A percentile compares a stretch with the other conserved stretches of the same genome.
Conservation (phyloP, 2,113 vertebrate species). For the Candoia aspera region DNA sequence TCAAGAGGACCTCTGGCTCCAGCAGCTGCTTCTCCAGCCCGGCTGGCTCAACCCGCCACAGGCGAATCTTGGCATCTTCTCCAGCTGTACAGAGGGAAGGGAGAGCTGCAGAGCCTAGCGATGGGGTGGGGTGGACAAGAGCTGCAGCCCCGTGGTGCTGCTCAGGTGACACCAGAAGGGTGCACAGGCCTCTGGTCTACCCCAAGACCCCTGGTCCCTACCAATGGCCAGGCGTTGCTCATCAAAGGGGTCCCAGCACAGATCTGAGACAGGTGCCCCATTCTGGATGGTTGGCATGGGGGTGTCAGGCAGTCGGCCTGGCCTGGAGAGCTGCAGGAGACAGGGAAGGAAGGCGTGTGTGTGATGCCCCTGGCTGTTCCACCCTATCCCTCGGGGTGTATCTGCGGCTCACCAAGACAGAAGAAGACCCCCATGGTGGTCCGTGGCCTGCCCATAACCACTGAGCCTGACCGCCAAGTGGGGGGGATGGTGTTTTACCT, state of each 20-base stretch:
- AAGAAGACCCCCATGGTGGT: neutral
- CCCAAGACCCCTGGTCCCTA: constrained; percentile 48
- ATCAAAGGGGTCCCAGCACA: constrained; percentile 93
- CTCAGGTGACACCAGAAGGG: neutral
- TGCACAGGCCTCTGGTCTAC: neutral
- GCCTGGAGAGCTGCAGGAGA: constrained; percentile 80
- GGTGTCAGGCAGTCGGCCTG: constrained; percentile 82
- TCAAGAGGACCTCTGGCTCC: constrained; percentile 80
- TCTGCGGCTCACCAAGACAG: neutral
- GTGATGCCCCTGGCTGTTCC: neutral
- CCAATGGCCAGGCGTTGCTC: constrained; percentile 82
- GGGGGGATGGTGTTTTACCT: constrained; percentile 74
- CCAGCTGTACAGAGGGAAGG: constrained; percentile 73
- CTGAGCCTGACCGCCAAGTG: neutral
- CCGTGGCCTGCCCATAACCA: neutral
- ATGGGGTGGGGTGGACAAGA: neutral
- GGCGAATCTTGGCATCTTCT: constrained; percentile 90
- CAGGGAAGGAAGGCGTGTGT: neutral
- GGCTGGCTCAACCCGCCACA: constrained; percentile 84
- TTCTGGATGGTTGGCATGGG: constrained; percentile 91
- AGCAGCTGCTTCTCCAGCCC: constrained; percentile 83
- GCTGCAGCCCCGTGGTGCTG: neutral
- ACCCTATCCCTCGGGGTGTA: neutral
- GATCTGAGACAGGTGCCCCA: constrained; percentile 79
- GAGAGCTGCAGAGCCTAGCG: too few species aligned